These are phyloP conservation scores for Cyrtorhinus lividipennis DNA, from an alignment of 1,140 invertebrate species.

Conservation along the genomic window DNA sequence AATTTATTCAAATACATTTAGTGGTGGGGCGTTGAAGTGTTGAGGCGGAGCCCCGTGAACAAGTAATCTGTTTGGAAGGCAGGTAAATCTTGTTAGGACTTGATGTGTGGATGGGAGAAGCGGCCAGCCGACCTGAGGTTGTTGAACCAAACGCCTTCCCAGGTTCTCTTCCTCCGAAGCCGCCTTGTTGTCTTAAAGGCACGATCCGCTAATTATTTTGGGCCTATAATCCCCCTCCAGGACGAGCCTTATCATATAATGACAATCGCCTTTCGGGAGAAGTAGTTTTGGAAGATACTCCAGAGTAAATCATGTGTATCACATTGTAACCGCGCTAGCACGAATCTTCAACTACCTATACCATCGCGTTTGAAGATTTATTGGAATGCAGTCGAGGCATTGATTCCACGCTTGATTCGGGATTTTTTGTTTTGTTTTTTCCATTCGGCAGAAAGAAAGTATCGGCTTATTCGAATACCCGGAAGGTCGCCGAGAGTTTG, in stretches of 20 bases:
- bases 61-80: constrained; percentile 15
- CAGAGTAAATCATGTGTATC: constrained; percentile 12
- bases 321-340: not conserved
- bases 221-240: not conserved
- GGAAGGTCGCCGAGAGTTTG: not conserved
- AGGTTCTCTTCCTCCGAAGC: not conserved
- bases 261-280: not conserved
- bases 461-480: not conserved
- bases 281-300: not conserved
- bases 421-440: not conserved
- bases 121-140: not conserved
- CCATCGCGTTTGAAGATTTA: constrained; percentile 1
- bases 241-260: not conserved
- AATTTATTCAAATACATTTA: constrained; percentile 16
- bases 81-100: constrained; percentile 16
- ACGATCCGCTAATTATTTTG: constrained; percentile 16
- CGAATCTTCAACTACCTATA: not conserved
- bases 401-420: not conserved
- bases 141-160: constrained; percentile 14
- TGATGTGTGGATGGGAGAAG: constrained; percentile 10
- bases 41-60: constrained; percentile 12
- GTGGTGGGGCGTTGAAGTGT: constrained; percentile 11
- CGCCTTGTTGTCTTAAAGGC: constrained; percentile 13
- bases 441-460: not conserved
- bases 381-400: constrained; percentile 9